A percentile compares a stretch with the other conserved stretches of the same genome.
Conservation (phyloP, 2,797 vertebrate species). For the Cuculus canorus region DNA sequence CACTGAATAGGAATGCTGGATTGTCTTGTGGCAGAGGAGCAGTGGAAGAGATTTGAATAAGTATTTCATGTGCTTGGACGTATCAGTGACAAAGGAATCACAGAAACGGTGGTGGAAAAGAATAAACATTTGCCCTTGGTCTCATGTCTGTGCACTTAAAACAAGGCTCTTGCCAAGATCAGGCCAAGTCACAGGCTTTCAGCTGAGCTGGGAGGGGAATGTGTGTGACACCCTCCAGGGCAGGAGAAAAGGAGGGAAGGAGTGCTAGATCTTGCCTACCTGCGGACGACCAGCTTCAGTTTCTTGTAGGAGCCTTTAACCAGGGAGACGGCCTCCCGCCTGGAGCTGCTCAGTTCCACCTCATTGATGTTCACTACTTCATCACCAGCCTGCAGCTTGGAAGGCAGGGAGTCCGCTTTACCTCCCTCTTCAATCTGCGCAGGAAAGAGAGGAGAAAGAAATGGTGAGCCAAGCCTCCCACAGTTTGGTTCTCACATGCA, state of each 20-base stretch:
- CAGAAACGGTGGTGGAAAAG: background rate
- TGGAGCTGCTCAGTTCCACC: slow-evolving; percentile 86
- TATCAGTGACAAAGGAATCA: background rate
- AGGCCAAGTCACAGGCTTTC: background rate
- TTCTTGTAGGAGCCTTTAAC: slow-evolving; percentile 92
- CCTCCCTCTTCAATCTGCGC: slow-evolving; percentile 88
- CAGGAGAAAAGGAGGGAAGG: background rate
- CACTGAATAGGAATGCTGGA: background rate
- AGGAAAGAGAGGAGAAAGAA: background rate
- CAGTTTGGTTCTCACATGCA: background rate
- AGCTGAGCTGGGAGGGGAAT: background rate
- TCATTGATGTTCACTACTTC: slow-evolving; percentile 89
- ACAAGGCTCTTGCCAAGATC: background rate
- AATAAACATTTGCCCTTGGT: background rate
- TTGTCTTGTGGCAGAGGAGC: background rate
- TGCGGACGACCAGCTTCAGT: slow-evolving; percentile 86
- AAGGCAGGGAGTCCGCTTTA: slow-evolving; percentile 81
- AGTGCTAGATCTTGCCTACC: slow-evolving; percentile 72
- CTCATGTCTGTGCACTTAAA: background rate
- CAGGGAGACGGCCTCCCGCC: slow-evolving; percentile 89
- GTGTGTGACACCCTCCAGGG: background rate
- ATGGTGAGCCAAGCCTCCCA: background rate
- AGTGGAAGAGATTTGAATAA: background rate
- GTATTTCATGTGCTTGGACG: background rate
- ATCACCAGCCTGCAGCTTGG: slow-evolving; percentile 85